Percentiles rank a stretch among this genome's conserved stretches.
phyloP scores from a whole-genome alignment of 1,140 invertebrate species.

The Cataglyphis hispanica region DNA sequence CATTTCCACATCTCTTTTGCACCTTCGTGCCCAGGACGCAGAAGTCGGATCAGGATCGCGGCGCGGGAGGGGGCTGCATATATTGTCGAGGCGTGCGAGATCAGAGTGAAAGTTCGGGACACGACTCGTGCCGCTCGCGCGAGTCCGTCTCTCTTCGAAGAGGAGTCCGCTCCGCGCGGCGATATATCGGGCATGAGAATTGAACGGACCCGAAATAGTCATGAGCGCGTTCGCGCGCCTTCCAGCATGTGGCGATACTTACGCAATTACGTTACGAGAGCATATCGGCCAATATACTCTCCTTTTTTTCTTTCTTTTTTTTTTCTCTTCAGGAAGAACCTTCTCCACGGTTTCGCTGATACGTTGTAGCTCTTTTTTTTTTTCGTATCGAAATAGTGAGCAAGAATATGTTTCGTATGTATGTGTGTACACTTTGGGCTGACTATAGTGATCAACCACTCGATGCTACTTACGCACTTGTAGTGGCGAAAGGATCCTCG shows the following conservation, averaged over 20 bases:
- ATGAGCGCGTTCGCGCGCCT: conserved; percentile 62
- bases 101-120: conserved; percentile 81
- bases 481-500: conserved; percentile 75
- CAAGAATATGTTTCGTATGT: conserved; percentile 33
- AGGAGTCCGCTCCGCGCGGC: conserved; percentile 74
- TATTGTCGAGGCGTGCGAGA: conserved; percentile 77
- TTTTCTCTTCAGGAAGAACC: conserved; percentile 38
- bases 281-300: conserved; percentile 4
- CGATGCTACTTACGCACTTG: conserved; percentile 78
- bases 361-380: conserved; percentile 54
- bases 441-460: conserved; percentile 79
- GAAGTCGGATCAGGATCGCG: conserved; percentile 69
- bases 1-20: conserved; percentile 66
- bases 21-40: conserved; percentile 53
- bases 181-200: conserved; percentile 45
- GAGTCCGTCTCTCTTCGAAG: conserved; percentile 72
- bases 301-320: background rate
- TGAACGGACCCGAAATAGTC: conserved; percentile 75
- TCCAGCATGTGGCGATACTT: conserved; percentile 63
- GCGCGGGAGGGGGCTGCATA: conserved; percentile 40
- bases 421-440: conserved; percentile 75
- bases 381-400: conserved; percentile 30
- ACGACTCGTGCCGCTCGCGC: conserved; percentile 70
- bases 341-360: conserved; percentile 41
- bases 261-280: conserved; percentile 68